Conservation (phyloP, 2,888 invertebrate genomes). For the Eremobia ochroleuca region DNA sequence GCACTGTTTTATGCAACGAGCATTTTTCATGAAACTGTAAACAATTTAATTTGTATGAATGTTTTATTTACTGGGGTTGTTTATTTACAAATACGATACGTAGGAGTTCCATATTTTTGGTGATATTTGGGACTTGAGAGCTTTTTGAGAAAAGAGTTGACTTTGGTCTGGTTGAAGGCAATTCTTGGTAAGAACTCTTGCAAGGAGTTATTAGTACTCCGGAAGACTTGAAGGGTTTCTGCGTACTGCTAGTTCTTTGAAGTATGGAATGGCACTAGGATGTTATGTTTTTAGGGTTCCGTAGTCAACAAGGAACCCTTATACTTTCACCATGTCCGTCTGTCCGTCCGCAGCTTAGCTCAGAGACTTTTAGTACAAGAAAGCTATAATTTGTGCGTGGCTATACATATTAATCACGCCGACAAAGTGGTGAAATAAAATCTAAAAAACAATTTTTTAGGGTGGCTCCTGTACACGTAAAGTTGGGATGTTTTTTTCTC, state of each 20-base stretch:
- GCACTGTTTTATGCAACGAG: conserved; percentile 17
- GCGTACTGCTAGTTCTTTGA: no score
- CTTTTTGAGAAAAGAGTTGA: background rate
- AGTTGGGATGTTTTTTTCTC: no score
- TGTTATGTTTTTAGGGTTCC: background rate
- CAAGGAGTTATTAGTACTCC: background rate
- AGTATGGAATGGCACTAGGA: background rate
- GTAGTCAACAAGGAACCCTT: no score
- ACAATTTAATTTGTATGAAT: conserved; percentile 30
- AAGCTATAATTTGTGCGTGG: no score
- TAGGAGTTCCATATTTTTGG: background rate
- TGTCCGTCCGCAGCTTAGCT: no score
- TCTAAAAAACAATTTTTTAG: no score
- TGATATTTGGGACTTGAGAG: background rate
- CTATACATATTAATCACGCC: no score
- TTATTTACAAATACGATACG: background rate
- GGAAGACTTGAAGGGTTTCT: background rate
- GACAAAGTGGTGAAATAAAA: no score
- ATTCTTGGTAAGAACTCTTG: background rate
- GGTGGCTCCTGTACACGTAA: no score
- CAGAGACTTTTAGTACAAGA: no score
- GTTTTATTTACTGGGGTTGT: conserved; percentile 6
- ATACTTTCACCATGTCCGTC: no score
- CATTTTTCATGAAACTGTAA: conserved; percentile 45
- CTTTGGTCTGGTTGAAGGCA: background rate